Conservation (phyloP, 1,140 invertebrate species). For the Nomia melanderi region DNA sequence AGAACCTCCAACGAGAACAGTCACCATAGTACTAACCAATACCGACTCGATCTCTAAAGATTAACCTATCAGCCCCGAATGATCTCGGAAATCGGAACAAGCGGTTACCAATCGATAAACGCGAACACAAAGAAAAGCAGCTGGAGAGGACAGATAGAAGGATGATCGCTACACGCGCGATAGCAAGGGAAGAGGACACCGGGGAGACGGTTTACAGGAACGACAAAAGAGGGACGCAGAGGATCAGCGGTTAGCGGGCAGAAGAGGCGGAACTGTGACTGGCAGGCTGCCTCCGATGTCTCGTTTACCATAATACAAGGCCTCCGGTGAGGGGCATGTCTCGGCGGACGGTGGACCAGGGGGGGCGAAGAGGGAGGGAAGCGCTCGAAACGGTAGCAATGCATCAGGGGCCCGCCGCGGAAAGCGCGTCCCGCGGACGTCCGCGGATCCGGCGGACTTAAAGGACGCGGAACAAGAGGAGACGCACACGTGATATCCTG, state of each 20-base stretch:
- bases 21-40: too few relatives aligned
- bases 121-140: too few relatives aligned
- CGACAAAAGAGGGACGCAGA: slow-evolving; percentile 34
- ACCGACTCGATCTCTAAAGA: too few relatives aligned
- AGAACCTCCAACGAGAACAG: too few relatives aligned
- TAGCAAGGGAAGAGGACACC: neutral
- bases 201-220: neutral
- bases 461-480: slow-evolving; percentile 23
- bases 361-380: slow-evolving; percentile 29
- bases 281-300: slow-evolving; percentile 65
- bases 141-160: too few relatives aligned
- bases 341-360: slow-evolving; percentile 6
- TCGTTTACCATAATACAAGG: slow-evolving; percentile 73
- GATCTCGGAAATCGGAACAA: too few relatives aligned
- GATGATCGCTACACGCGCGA: too few relatives aligned
- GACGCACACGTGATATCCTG: slow-evolving; percentile 44
- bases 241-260: slow-evolving; percentile 20
- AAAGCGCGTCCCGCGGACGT: slow-evolving; percentile 38
- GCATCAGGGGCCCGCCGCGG: slow-evolving; percentile 41
- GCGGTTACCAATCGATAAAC: too few relatives aligned
- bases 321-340: slow-evolving; percentile 36
- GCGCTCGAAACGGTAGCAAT: slow-evolving; percentile 62
- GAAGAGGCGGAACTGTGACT: slow-evolving; percentile 57
- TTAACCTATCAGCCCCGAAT: too few relatives aligned
- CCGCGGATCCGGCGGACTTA: slow-evolving; percentile 25